These are phyloP conservation scores for Xanthia togata DNA, from an alignment of 2,888 invertebrate genomes.

Conservation along the genomic window DNA sequence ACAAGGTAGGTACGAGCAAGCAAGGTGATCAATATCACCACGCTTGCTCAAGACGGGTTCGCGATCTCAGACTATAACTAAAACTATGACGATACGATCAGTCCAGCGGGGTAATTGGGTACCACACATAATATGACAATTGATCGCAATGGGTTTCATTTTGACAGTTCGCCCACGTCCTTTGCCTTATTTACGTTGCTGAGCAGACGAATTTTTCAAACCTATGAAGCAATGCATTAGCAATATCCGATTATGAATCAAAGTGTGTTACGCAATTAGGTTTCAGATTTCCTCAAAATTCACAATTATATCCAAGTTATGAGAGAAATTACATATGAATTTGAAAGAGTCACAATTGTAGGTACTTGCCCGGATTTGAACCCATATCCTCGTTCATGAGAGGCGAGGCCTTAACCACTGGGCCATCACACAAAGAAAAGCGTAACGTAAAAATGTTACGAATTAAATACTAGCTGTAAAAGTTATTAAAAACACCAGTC, in stretches of 20 bases:
- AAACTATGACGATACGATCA: no score
- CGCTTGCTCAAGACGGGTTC: not conserved
- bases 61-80: not conserved
- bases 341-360: not conserved
- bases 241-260: no score
- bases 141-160: no score
- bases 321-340: not conserved
- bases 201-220: no score
- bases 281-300: not conserved
- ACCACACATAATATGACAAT: no score
- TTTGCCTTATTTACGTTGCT: no score
- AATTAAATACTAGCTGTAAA: not conserved
- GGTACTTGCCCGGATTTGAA: not conserved
- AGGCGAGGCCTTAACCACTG: not conserved
- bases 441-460: not conserved
- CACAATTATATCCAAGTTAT: not conserved
- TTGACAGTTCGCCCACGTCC: no score
- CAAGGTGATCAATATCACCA: not conserved
- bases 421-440: not conserved
- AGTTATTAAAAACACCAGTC: slow-evolving; percentile 26
- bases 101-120: not conserved
- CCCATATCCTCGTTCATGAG: not conserved
- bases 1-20: not conserved
- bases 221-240: no score
- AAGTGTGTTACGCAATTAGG: no score